Percentiles rank a stretch among this genome's conserved stretches.
phyloP scores from a whole-genome alignment of 2,113 vertebrate species.

The Phycodurus eques region DNA sequence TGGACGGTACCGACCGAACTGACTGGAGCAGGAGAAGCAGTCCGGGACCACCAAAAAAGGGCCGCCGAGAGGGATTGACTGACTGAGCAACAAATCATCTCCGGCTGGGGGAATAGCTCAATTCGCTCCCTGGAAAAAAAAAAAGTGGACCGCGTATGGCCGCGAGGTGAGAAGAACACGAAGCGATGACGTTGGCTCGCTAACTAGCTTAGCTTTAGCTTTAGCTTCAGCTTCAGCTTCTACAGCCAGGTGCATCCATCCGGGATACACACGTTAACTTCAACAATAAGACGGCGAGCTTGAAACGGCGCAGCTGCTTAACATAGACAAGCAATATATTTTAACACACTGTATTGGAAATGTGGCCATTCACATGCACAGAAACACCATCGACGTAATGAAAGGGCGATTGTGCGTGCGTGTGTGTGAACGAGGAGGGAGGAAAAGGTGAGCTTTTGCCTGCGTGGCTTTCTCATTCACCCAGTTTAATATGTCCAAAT shows the following conservation, averaged over 20 bases:
- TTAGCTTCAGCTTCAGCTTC: background rate
- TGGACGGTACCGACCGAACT: constrained; percentile 26
- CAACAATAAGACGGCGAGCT: background rate
- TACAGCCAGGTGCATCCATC: constrained; percentile 35
- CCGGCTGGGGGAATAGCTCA: background rate
- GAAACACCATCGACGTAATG: constrained; percentile 20
- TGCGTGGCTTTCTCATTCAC: constrained; percentile 42
- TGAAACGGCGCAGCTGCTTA: background rate
- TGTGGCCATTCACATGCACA: background rate
- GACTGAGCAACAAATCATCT: background rate
- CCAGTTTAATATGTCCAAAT: background rate
- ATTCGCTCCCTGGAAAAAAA: background rate
- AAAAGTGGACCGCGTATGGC: background rate
- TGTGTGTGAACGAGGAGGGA: background rate
- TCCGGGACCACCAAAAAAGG: constrained; percentile 19
- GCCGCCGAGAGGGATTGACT: constrained; percentile 16
- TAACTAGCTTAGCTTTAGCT: constrained; percentile 38
- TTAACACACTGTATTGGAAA: background rate
- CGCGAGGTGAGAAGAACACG: constrained; percentile 38
- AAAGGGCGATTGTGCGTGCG: constrained; percentile 60
- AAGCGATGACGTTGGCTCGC: constrained; percentile 44
- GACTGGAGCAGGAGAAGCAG: constrained; percentile 24
- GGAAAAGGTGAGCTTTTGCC: constrained; percentile 18
- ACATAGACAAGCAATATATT: background rate
- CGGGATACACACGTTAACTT: background rate